Conservation (phyloP, 2,797 vertebrate genomes). For the Pangasius mekongensis region DNA sequence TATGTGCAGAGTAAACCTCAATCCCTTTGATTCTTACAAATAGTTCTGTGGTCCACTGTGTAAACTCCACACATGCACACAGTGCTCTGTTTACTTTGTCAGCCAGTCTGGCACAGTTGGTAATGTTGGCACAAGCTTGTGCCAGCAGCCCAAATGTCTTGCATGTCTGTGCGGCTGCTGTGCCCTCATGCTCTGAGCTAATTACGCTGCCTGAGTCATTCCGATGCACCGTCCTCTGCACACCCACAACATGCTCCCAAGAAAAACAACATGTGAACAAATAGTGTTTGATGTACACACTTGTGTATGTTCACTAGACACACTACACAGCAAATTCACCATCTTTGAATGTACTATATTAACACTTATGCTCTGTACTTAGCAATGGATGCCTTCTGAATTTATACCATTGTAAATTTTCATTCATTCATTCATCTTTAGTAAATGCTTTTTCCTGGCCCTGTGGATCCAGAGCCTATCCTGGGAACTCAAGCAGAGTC, state of each 20-base stretch:
- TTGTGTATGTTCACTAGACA: background rate
- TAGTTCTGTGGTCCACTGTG: background rate
- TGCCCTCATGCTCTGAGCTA: conserved; percentile 33
- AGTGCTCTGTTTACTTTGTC: conserved; percentile 43
- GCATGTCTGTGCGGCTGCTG: conserved; percentile 38
- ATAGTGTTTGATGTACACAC: background rate
- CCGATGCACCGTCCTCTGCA: conserved; percentile 24
- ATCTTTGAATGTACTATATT: background rate
- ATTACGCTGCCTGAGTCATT: conserved; percentile 43
- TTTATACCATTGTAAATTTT: background rate
- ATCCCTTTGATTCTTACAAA: conserved; percentile 10
- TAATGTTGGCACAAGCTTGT: conserved; percentile 47
- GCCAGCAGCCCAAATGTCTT: conserved; percentile 45
- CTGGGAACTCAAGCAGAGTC: background rate
- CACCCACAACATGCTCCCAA: background rate
- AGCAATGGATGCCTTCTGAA: background rate
- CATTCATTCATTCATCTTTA: background rate
- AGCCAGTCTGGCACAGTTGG: conserved; percentile 35
- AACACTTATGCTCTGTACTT: no score
- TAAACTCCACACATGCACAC: background rate
- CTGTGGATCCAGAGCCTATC: background rate
- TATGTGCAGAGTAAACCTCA: background rate
- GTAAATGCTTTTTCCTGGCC: background rate
- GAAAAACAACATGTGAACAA: conserved; percentile 3
- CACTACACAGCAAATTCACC: background rate